phyloP scores from a whole-genome alignment of 1,140 invertebrate genomes.

The Diachasmimorpha longicaudata region DNA sequence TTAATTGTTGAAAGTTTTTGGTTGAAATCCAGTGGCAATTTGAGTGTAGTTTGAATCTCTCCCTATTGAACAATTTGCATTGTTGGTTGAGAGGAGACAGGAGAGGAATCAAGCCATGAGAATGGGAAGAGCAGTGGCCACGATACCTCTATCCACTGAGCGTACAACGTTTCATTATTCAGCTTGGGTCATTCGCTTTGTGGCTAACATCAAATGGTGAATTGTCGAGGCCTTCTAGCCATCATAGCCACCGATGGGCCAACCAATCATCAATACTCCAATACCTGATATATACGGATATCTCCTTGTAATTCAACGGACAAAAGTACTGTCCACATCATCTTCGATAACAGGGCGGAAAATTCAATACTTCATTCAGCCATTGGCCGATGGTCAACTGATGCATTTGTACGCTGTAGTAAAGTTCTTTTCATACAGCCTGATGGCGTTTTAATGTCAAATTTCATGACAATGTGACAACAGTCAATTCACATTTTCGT shows the following conservation, averaged over 20 bases:
- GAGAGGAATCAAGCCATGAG: background rate
- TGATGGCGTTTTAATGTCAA: background rate
- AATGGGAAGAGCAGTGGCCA: background rate
- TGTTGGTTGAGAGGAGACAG: background rate
- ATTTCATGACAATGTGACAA: background rate
- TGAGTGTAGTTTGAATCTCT: background rate
- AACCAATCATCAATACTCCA: conserved; percentile 2
- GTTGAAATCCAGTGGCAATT: background rate
- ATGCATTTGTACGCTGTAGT: background rate
- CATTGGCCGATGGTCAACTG: background rate
- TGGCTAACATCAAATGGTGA: background rate
- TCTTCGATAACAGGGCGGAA: background rate
- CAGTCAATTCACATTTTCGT: background rate
- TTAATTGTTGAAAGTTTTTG: background rate
- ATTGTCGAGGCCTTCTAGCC: conserved; percentile 3
- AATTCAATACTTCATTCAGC: background rate
- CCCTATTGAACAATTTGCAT: background rate
- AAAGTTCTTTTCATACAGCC: background rate
- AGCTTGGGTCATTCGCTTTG: conserved; percentile 16
- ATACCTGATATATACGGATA: background rate
- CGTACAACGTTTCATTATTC: conserved; percentile 16
- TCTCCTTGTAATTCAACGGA: background rate
- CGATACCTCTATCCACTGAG: background rate
- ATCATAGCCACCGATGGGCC: background rate
- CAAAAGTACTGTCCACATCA: background rate